Evolutionary conservation across 2,888 invertebrate species (phyloP).

Genomic region (Microplitis deprimator): DNA sequence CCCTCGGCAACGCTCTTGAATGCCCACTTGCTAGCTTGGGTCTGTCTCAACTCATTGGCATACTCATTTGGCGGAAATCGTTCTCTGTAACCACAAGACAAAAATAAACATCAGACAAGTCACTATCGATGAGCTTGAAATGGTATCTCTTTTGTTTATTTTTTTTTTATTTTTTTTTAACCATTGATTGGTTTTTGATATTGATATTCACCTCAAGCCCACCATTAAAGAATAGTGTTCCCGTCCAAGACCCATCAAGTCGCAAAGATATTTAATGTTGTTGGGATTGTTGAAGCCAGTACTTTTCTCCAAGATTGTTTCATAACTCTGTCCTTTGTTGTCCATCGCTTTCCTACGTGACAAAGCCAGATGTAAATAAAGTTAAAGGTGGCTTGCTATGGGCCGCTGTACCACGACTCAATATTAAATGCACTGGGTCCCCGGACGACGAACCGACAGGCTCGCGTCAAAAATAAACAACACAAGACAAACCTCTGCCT

Average conservation of each 20-base stretch:
- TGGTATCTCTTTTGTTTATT: slow-evolving; percentile 29
- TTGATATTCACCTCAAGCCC: slow-evolving; percentile 77
- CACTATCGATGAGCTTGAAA: slow-evolving; percentile 40
- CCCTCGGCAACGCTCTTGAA: slow-evolving; percentile 94
- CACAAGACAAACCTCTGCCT: slow-evolving; percentile 16
- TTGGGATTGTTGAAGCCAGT: slow-evolving; percentile 92
- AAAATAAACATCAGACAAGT: slow-evolving; percentile 24
- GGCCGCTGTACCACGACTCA: background rate
- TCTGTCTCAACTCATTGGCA: slow-evolving; percentile 87
- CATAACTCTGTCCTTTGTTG: slow-evolving; percentile 85
- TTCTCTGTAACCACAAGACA: slow-evolving; percentile 73
- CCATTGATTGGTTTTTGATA: slow-evolving; percentile 33
- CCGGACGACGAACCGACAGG: slow-evolving; percentile 19
- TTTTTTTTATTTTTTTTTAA: background rate
- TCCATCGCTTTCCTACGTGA: slow-evolving; percentile 83
- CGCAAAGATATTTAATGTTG: slow-evolving; percentile 86
- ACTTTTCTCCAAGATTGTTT: slow-evolving; percentile 86
- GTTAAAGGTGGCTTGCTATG: slow-evolving; percentile 46
- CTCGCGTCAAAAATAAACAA: slow-evolving; percentile 16
- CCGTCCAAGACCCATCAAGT: slow-evolving; percentile 81
- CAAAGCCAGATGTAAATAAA: slow-evolving; percentile 57
- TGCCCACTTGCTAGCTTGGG: slow-evolving; percentile 95
- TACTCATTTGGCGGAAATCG: slow-evolving; percentile 86
- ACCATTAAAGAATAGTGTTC: slow-evolving; percentile 80
- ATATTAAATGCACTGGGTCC: slow-evolving; percentile 9